phyloP scores from a whole-genome alignment of 2,113 vertebrate genomes.

The Cololabis saira region DNA sequence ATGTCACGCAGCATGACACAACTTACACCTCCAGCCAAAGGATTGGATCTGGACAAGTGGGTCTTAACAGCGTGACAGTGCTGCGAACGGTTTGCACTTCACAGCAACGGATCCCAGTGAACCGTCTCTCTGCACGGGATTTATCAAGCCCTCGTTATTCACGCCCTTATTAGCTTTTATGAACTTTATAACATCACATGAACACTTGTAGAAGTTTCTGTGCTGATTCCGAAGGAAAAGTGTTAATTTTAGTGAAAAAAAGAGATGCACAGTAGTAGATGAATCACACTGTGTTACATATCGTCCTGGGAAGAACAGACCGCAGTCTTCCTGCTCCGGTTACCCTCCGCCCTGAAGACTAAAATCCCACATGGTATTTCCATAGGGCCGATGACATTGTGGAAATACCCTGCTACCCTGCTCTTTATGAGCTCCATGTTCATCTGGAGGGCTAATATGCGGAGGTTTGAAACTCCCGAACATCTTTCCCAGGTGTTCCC shows the following conservation, averaged over 20 bases:
- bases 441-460: slow-evolving; percentile 12
- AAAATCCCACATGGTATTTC: slow-evolving; percentile 64
- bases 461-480: slow-evolving; percentile 32
- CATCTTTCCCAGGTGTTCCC: slow-evolving; percentile 60
- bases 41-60: slow-evolving; percentile 61
- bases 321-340: slow-evolving; percentile 54
- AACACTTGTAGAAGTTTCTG: slow-evolving; percentile 32
- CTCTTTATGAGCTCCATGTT: slow-evolving; percentile 28
- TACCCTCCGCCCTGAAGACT: slow-evolving; percentile 16
- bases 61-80: slow-evolving; percentile 57
- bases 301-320: slow-evolving; percentile 55
- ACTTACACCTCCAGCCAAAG: slow-evolving; percentile 54
- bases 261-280: slow-evolving; percentile 70
- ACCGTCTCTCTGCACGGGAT: slow-evolving; percentile 44
- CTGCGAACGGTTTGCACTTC: slow-evolving; percentile 56
- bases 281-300: slow-evolving; percentile 60
- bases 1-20: slow-evolving; percentile 47
- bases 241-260: slow-evolving; percentile 50
- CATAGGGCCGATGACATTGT: slow-evolving; percentile 54
- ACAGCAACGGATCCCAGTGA: slow-evolving; percentile 52
- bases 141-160: slow-evolving; percentile 38
- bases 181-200: slow-evolving; percentile 48
- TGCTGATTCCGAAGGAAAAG: slow-evolving; percentile 21
- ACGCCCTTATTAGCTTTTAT: slow-evolving; percentile 37
- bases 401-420: slow-evolving; percentile 36